phyloP scores from a whole-genome alignment of 2,888 invertebrate species.

The Epiblema foenella region DNA sequence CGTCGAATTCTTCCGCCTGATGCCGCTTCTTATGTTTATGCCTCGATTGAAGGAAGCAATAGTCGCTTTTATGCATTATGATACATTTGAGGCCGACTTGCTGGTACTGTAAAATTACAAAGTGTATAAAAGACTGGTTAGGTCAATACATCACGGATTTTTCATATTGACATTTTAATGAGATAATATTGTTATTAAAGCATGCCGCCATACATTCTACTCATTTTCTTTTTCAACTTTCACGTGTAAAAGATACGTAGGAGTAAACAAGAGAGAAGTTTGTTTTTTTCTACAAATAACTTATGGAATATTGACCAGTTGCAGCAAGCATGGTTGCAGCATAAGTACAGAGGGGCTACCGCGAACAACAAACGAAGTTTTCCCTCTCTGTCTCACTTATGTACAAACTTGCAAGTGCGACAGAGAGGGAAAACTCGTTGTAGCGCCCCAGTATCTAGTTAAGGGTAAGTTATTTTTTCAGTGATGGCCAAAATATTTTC shows the following conservation, averaged over 20 bases:
- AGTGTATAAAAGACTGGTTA: conserved; percentile 18
- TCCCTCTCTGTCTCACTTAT: no score
- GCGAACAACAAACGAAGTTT: no score
- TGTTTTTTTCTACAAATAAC: neutral
- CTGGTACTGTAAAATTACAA: conserved; percentile 17
- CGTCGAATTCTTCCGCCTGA: conserved; percentile 67
- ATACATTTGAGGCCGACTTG: neutral
- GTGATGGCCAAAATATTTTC: neutral
- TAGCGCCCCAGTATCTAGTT: no score
- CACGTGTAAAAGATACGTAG: conserved; percentile 7
- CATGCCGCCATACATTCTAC: conserved; percentile 29
- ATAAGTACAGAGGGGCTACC: no score
- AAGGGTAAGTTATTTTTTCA: neutral
- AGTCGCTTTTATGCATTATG: conserved; percentile 25
- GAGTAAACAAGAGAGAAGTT: conserved; percentile 34
- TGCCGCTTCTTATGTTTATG: conserved; percentile 57
- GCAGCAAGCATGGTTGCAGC: no score
- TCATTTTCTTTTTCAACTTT: conserved; percentile 9
- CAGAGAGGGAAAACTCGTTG: no score
- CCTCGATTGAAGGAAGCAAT: conserved; percentile 57
- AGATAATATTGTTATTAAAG: neutral
- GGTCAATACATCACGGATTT: conserved; percentile 23
- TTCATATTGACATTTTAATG: conserved; percentile 24
- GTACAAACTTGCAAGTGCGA: no score
- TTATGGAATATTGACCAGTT: neutral